phyloP scores from a whole-genome alignment of 2,113 vertebrate species.

The Seriola quinqueradiata region DNA sequence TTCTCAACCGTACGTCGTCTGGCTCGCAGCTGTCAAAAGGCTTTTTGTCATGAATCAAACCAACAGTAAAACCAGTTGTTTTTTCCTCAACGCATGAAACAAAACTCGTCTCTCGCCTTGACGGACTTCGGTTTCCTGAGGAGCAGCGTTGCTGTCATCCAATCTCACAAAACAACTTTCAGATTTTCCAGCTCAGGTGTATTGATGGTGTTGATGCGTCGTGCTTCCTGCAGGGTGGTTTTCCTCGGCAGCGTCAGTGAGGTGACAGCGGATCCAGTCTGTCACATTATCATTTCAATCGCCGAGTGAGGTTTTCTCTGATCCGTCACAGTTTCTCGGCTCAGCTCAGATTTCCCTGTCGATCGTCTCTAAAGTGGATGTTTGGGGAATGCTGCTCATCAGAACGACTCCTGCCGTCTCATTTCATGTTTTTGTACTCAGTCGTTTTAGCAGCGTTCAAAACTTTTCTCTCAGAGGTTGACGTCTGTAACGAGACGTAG shows the following conservation, averaged over 20 bases:
- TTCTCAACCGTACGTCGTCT: no score
- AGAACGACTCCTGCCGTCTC: neutral
- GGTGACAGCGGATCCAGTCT: neutral
- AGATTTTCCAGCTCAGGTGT: neutral
- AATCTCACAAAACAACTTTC: neutral
- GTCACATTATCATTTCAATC: neutral
- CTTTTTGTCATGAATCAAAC: no score
- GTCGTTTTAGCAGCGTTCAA: neutral
- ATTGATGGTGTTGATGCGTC: neutral
- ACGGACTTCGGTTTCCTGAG: no score
- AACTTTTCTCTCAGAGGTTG: neutral
- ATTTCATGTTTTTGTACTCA: slow-evolving; percentile 8
- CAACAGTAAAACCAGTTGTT: no score
- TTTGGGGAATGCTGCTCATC: neutral
- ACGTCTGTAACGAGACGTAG: neutral
- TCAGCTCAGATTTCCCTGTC: neutral
- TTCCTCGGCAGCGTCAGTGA: neutral
- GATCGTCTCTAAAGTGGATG: neutral
- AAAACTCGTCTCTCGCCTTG: no score
- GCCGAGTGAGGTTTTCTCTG: neutral
- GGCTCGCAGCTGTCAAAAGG: no score
- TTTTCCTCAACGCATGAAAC: no score
- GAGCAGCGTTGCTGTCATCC: no score
- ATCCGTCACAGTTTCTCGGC: neutral
- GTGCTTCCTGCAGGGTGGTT: neutral